These are phyloP conservation scores for Spinus olivaceus DNA, from an alignment of 2,797 vertebrate genomes.

Conservation along the genomic window DNA sequence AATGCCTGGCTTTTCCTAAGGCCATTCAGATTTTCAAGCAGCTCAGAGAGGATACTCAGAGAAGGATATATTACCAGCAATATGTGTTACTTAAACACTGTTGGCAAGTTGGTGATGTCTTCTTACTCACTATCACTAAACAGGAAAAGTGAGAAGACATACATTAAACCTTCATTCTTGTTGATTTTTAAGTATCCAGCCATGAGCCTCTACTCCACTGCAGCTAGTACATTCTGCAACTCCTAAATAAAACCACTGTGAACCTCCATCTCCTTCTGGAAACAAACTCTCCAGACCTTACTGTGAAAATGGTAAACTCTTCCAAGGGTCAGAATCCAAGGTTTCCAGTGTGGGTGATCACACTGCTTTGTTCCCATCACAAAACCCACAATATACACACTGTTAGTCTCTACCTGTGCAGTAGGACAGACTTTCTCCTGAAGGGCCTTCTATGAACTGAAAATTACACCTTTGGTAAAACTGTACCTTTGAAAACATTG, in stretches of 20 bases:
- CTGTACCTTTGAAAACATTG: not conserved
- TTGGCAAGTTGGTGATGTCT: not conserved
- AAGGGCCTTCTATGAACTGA: not conserved
- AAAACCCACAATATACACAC: not conserved
- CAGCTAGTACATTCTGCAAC: not conserved
- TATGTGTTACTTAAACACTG: not conserved
- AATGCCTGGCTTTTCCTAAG: not conserved
- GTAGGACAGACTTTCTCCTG: not conserved
- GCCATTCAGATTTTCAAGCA: not conserved
- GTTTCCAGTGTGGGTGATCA: not conserved
- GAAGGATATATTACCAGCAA: not conserved
- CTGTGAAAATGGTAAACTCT: not conserved
- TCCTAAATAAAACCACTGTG: not conserved
- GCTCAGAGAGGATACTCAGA: not conserved
- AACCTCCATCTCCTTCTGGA: not conserved
- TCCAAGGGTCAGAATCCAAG: not conserved
- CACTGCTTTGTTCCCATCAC: not conserved
- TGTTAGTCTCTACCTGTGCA: not conserved
- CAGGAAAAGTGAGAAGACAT: not conserved
- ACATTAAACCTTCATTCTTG: not conserved
- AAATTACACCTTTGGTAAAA: not conserved
- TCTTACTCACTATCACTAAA: not conserved
- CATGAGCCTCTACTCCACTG: not conserved
- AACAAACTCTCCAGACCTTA: not conserved
- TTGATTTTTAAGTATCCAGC: not conserved